Base-by-base conservation (phyloP, 92 coral and sea anemone species). In the Zoanthus gigantus region DNA sequence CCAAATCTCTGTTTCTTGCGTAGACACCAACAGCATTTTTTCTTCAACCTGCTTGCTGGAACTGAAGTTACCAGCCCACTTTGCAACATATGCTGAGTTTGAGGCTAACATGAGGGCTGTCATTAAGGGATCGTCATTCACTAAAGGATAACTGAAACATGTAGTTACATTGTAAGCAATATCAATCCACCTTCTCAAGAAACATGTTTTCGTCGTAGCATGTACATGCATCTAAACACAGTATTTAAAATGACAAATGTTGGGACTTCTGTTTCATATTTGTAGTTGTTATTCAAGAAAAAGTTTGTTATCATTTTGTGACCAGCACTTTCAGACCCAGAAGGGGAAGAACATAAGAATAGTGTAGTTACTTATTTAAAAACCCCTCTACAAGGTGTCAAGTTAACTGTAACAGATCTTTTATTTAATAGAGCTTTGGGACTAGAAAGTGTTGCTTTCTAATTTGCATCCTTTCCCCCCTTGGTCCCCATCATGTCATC, bases 41-140 rank as follows among this genome's bases (percentile, higher is more conserved):
- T 71, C 91, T 50, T 90, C 93, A 53, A 69, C 82, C 13, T 90
- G 89, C 88, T 56, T 90, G 6, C 68, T 90, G 18, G 83, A 87
- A 52, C 73, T 90, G 42, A 87, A 91, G 69, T 71, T 91, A 10
- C 93, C 91, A 72, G 48, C 68, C 50, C 37, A 82, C 83, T 82
- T 91, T 52, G 37, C 42, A 60, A 87, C 66, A 57, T 75, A 82
- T 69, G 56, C 83, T 18, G 87, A 34, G 23, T 91, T 91, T 87
- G 91, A 91, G 32, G 48, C 66, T 28, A 74, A 87, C 46, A 75
- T 87, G 91, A 90, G 83, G 47, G 83, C 85, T 57, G 93, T 82
- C 17, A 73, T 90, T 54, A 77, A 85, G 74, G 84, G 88, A 66
- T 86, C 89, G 18, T 61, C 89, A 60, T 86, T 86, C 83, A 86